These are phyloP conservation scores for Pristionchus entomophagus DNA, from an alignment of 2,888 invertebrate genomes.

Conservation along the genomic window DNA sequence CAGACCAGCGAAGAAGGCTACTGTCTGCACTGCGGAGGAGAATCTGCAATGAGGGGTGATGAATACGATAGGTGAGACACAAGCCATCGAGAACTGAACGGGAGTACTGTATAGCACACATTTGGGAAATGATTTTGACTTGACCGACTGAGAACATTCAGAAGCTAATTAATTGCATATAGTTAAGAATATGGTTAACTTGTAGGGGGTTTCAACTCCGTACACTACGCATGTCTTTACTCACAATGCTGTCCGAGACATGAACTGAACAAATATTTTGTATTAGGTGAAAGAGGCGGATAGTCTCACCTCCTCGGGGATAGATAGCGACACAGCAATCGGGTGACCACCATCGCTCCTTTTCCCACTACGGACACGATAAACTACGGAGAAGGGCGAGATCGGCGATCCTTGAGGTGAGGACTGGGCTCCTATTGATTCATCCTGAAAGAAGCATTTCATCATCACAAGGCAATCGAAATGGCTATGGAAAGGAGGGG, in stretches of 20 bases:
- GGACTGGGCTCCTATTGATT: neutral
- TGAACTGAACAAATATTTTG: too few species aligned
- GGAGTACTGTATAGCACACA: too few species aligned
- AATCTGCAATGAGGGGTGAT: neutral
- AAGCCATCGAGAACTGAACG: neutral
- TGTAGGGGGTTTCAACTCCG: too few species aligned
- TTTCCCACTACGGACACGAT: neutral
- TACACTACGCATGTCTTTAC: too few species aligned
- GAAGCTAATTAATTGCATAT: too few species aligned
- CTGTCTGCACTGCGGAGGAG: slow-evolving; percentile 22
- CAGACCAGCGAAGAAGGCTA: slow-evolving; percentile 30
- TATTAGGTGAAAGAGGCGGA: too few species aligned
- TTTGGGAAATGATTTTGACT: too few species aligned
- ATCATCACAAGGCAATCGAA: neutral
- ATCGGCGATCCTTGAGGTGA: neutral
- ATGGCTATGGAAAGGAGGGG: neutral
- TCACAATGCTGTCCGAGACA: too few species aligned
- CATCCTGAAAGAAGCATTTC: neutral
- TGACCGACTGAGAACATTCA: too few species aligned
- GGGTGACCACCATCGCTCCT: neutral
- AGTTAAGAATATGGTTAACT: too few species aligned
- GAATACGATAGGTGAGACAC: too few species aligned
- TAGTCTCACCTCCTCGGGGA: slow-evolving; percentile 22
- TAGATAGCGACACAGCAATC: neutral
- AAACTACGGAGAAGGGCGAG: neutral